phyloP scores from a whole-genome alignment of 2,113 vertebrate species.

The Pteruthius melanotis region DNA sequence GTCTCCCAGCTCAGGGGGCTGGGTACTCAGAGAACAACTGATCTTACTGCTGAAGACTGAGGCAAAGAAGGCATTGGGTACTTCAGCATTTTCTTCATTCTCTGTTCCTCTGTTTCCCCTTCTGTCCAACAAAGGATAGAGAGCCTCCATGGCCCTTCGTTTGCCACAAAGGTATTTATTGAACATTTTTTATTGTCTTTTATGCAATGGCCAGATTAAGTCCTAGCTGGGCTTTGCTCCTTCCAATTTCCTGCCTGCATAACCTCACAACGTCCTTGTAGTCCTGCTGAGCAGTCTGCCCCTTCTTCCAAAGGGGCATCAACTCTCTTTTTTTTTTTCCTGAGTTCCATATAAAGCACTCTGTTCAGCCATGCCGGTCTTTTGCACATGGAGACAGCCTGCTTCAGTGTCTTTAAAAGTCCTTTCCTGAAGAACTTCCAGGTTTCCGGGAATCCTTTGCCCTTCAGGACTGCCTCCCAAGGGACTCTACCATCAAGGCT shows the following conservation, averaged over 20 bases:
- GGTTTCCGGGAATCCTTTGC: background rate
- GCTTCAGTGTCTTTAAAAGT: background rate
- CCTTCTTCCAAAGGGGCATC: background rate
- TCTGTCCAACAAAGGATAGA: background rate
- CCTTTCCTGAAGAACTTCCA: background rate
- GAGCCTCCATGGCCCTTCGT: background rate
- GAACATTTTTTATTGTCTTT: background rate
- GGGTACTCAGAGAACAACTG: background rate
- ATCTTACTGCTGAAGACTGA: background rate
- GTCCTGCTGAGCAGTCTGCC: background rate
- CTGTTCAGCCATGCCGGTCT: background rate
- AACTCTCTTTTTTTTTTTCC: background rate
- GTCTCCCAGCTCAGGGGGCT: background rate
- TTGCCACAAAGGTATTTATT: background rate
- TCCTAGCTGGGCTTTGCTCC: background rate
- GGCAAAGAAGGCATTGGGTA: background rate
- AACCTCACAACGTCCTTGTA: background rate
- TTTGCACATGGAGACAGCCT: background rate
- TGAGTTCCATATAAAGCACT: background rate
- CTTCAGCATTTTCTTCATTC: background rate
- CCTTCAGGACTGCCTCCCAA: background rate
- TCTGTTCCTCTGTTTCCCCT: background rate
- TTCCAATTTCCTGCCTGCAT: background rate
- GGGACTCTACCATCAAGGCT: background rate
- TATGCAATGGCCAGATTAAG: background rate